A percentile compares a stretch with the other conserved stretches of the same genome.
phyloP scores from a whole-genome alignment of 2,888 invertebrate species.

The Rhodophaea formosa region DNA sequence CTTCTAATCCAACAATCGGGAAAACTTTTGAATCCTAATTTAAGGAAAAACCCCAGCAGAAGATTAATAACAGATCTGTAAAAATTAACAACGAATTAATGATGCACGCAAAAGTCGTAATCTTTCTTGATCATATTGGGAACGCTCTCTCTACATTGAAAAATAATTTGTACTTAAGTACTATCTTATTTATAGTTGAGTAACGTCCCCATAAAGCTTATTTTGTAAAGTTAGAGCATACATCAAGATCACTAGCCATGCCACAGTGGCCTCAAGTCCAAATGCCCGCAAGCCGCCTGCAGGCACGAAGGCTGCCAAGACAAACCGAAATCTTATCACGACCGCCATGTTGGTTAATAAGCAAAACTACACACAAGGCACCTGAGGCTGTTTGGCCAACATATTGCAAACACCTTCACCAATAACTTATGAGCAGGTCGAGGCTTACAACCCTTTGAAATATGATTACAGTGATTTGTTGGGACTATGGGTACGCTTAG shows the following conservation, averaged over 20 bases:
- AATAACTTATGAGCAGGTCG: conserved; percentile 55
- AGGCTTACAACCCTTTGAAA: conserved; percentile 37
- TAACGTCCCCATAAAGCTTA: no score
- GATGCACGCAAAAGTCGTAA: no score
- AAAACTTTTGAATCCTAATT: no score
- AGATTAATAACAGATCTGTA: no score
- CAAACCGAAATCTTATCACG: conserved; percentile 78
- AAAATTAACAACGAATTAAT: no score
- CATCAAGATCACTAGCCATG: conserved; percentile 23
- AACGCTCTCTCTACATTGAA: no score
- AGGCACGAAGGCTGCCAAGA: conserved; percentile 76
- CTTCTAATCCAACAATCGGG: no score
- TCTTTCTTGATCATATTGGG: no score
- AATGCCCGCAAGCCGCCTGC: conserved; percentile 67
- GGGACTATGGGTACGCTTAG: conserved; percentile 7
- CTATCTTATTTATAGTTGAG: no score
- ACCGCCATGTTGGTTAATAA: conserved; percentile 77
- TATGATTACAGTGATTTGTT: conserved; percentile 26
- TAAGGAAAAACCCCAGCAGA: no score
- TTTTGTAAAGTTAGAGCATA: conserved; percentile 53
- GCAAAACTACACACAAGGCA: conserved; percentile 76
- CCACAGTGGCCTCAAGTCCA: conserved; percentile 57
- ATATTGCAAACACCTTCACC: conserved; percentile 60
- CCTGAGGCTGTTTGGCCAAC: conserved; percentile 71
- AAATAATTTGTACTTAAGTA: no score